These are phyloP conservation scores for Folsomia candida DNA, from an alignment of 2,888 invertebrate genomes.

Conservation along the genomic window DNA sequence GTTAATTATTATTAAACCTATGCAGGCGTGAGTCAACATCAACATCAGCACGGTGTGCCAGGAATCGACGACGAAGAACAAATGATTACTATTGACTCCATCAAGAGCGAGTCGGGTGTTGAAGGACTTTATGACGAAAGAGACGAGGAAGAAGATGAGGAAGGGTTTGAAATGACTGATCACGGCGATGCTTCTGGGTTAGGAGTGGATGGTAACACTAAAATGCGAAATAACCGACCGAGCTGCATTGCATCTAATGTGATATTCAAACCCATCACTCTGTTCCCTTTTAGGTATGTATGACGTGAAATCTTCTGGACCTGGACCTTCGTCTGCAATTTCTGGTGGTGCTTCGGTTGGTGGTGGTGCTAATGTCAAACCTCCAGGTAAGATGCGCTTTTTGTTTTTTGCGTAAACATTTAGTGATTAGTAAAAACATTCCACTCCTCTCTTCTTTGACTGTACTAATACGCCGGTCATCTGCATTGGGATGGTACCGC, in stretches of 20 bases:
- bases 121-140: not conserved
- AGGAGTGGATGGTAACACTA: not conserved
- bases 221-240: not conserved
- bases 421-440: not conserved
- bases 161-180: not conserved
- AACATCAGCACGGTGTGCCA: not conserved
- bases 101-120: conserved; percentile 19
- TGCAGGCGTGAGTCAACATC: not conserved
- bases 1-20: not conserved
- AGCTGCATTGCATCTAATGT: no score
- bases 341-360: not conserved
- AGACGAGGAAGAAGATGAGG: not conserved
- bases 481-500: no score
- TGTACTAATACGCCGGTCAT: no score
- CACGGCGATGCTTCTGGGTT: not conserved
- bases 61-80: conserved; percentile 22
- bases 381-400: not conserved
- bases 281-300: not conserved
- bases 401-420: not conserved
- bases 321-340: conserved; percentile 5
- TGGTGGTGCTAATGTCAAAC: not conserved
- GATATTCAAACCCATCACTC: not conserved
- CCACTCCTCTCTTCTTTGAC: no score
- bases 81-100: conserved; percentile 27
- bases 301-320: not conserved